Evolutionary conservation across 2,113 vertebrate species (phyloP).

Genomic region (Ictidomys tridecemlineatus): DNA sequence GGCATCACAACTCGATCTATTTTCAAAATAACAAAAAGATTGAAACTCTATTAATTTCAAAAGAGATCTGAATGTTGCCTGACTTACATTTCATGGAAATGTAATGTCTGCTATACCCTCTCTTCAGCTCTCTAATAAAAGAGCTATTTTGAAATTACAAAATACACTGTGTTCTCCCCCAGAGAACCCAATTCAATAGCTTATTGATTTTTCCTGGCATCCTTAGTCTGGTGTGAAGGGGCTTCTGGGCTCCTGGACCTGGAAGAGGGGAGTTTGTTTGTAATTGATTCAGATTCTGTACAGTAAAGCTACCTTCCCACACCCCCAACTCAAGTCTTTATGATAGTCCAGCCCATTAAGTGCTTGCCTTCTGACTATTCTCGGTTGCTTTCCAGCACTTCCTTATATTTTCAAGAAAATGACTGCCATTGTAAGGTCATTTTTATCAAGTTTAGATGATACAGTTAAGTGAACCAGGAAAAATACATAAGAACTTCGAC

Average conservation of each 20-base stretch:
- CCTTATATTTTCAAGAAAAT: constrained; percentile 68
- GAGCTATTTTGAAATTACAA: constrained; percentile 80
- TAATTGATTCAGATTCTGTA: constrained; percentile 71
- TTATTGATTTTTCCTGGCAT: constrained; percentile 78
- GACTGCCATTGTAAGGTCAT: constrained; percentile 63
- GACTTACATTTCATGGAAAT: constrained; percentile 78
- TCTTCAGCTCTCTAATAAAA: constrained; percentile 72
- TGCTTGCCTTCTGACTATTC: constrained; percentile 53
- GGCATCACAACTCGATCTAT: constrained; percentile 75
- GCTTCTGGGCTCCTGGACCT: constrained; percentile 64
- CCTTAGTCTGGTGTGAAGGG: constrained; percentile 74
- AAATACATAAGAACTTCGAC: constrained; percentile 55
- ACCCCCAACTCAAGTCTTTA: constrained; percentile 6
- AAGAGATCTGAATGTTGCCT: constrained; percentile 62
- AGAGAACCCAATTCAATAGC: constrained; percentile 78
- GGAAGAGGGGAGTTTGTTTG: constrained; percentile 74
- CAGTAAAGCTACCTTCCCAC: background rate
- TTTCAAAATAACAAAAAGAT: constrained; percentile 79
- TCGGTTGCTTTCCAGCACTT: constrained; percentile 59
- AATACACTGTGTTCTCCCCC: constrained; percentile 82
- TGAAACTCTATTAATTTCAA: constrained; percentile 81
- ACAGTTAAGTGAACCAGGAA: constrained; percentile 68
- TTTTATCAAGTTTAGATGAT: constrained; percentile 75
- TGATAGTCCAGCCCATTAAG: constrained; percentile 57
- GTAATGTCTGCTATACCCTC: constrained; percentile 67